These are phyloP conservation scores for Marronus borbonicus DNA, from an alignment of 2,888 invertebrate species.

Conservation along the genomic window DNA sequence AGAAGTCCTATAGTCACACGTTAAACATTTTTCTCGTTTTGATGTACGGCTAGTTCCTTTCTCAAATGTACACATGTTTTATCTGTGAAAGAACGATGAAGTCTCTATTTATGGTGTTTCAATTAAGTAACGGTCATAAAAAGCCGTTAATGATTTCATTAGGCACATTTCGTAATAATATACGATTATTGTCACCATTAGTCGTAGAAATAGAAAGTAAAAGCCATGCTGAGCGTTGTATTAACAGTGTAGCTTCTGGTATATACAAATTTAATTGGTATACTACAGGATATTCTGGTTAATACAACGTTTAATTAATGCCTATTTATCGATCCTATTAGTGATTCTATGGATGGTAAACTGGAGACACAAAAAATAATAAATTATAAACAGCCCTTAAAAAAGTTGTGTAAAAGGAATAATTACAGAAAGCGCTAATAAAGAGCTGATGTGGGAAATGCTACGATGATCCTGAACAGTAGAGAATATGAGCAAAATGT, in stretches of 20 bases:
- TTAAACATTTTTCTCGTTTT: neutral
- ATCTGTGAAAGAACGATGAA: constrained; percentile 6
- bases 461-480: too few relatives aligned
- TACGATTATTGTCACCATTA: constrained; percentile 4
- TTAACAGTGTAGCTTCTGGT: neutral
- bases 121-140: constrained; percentile 26
- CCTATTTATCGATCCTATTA: neutral
- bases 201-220: constrained; percentile 7
- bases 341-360: neutral
- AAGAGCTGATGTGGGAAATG: too few relatives aligned
- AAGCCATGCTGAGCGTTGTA: constrained; percentile 9
- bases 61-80: neutral
- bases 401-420: too few relatives aligned
- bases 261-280: neutral
- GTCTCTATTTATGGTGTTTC: constrained; percentile 1
- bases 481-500: too few relatives aligned
- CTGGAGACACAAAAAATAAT: neutral
- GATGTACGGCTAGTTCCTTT: neutral
- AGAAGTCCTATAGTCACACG: neutral
- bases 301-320: neutral
- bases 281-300: constrained; percentile 1
- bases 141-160: constrained; percentile 21
- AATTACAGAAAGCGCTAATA: too few relatives aligned
- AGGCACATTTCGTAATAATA: constrained; percentile 23
- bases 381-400: neutral